A percentile compares a stretch with the other conserved stretches of the same genome.
These are phyloP conservation scores for Elysia chlorotica DNA, from an alignment of 1,140 invertebrate species.

Conservation along the genomic window DNA sequence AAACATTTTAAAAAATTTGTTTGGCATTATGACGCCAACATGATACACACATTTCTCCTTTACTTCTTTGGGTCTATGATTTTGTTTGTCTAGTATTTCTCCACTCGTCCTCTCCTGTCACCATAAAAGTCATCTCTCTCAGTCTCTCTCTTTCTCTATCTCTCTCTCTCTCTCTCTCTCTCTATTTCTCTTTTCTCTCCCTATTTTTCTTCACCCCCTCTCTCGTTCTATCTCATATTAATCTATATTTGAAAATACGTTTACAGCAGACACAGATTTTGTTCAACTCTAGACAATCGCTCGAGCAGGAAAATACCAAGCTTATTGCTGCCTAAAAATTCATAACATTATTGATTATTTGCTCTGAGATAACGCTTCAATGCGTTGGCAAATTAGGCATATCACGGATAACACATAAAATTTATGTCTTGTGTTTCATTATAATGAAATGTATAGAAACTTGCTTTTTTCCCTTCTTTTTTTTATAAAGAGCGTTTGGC, in stretches of 20 bases:
- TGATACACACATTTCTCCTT: no score
- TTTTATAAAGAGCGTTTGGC: no score
- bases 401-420: background rate
- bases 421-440: no score
- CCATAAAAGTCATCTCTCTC: background rate
- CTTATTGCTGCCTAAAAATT: background rate
- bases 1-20: no score
- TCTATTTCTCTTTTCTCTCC: conserved; percentile 4
- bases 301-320: background rate
- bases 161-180: conserved; percentile 1
- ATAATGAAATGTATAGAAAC: no score
- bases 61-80: no score
- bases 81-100: no score
- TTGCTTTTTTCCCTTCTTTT: no score
- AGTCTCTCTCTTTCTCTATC: conserved; percentile 14
- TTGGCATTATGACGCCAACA: no score
- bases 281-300: background rate
- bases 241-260: background rate
- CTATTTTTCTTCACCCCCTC: background rate
- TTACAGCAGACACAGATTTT: background rate
- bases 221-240: background rate
- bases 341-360: background rate
- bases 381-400: background rate
- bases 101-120: no score
- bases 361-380: conserved; percentile 2